phyloP scores from a whole-genome alignment of 1,140 invertebrate genomes.

The Dolichoris vasculosae region DNA sequence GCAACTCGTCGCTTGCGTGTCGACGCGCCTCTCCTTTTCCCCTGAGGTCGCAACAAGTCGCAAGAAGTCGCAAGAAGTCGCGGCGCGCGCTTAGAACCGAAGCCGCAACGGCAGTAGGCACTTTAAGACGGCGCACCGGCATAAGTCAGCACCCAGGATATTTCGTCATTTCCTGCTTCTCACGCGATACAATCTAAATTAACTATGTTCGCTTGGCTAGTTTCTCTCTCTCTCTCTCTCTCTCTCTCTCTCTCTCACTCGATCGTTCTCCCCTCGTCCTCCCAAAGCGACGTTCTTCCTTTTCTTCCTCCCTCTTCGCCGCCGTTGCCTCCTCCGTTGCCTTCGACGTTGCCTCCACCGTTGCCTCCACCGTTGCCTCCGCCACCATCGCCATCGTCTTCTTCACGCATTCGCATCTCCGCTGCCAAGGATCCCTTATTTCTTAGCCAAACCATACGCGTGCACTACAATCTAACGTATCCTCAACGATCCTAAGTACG shows the following conservation, averaged over 20 bases:
- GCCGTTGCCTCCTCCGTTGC: neutral
- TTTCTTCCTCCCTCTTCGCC: slow-evolving; percentile 61
- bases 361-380: slow-evolving; percentile 54
- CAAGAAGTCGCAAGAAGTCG: slow-evolving; percentile 67
- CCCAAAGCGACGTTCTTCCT: slow-evolving; percentile 51
- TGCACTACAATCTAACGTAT: neutral
- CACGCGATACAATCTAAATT: slow-evolving; percentile 77
- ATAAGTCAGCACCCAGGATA: slow-evolving; percentile 75
- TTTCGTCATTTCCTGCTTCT: slow-evolving; percentile 76
- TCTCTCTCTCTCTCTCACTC: slow-evolving; percentile 27
- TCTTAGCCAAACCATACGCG: slow-evolving; percentile 59
- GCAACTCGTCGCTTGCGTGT: slow-evolving; percentile 55
- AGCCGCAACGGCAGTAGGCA: slow-evolving; percentile 52
- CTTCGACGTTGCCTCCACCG: slow-evolving; percentile 25
- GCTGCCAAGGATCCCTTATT: slow-evolving; percentile 70
- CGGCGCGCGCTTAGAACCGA: slow-evolving; percentile 59
- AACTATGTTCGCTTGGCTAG: slow-evolving; percentile 75
- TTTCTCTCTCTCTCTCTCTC: slow-evolving; percentile 22
- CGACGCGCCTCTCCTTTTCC: slow-evolving; percentile 57
- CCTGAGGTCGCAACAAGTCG: slow-evolving; percentile 67
- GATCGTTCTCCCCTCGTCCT: neutral
- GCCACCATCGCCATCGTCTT: neutral
- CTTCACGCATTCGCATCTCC: slow-evolving; percentile 52
- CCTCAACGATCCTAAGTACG: neutral
- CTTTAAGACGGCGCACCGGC: slow-evolving; percentile 59